Evolutionary conservation across 2,888 invertebrate species (phyloP), one percentile per base, ranked within the genome.

Genomic region (Tinea pellionella): DNA sequence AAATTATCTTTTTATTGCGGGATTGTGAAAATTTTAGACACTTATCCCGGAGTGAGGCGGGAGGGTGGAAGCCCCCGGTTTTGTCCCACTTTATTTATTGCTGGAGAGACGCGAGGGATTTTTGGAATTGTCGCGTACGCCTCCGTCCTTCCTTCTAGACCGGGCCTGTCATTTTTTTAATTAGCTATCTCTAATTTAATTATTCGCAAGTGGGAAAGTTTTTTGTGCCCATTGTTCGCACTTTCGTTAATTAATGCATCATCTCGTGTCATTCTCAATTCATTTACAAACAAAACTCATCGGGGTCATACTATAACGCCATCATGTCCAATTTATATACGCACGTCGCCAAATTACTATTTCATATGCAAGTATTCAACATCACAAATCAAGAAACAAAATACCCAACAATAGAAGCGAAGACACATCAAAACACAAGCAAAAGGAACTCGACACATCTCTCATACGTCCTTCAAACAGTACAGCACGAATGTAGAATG

Each of bases 1-100:
- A 88, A 87, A 87, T 88, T 87, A 87, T 86, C 86, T 87, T 88
- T 87, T 87, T 87, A 87, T 86, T 88, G 84, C 87, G 79, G 86
- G 86, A 86, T 87, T 87, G 87, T 87, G 86, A 87, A 87, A 87
- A 87, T 87, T 86, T 87, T 83, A 83, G 86, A 87, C 86, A 86
- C 86, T 87, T 86, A 86, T 85, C 85, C 85, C 77, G 78, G 78
- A 70, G 68, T 64, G 71, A 73, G 72, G 73, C 72, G 73, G 64
- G 63, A 63, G 63, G 62, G 61, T 61, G 63, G 62, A 55, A 60
- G 62, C 61, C 53, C 42, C 57, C 55, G 80, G 77, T 82, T 84
- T 86, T 84, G 85, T 86, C 83, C 84, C 82, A 82, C 82, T 85
- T 53, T 86, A 86, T 87, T 87, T 87, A 87, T 87, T 78, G 80